A percentile compares a stretch with the other conserved stretches of the same genome.
These are phyloP conservation scores for Danio jaintianensis DNA, from an alignment of 2,797 vertebrate species.

Conservation along the genomic window DNA sequence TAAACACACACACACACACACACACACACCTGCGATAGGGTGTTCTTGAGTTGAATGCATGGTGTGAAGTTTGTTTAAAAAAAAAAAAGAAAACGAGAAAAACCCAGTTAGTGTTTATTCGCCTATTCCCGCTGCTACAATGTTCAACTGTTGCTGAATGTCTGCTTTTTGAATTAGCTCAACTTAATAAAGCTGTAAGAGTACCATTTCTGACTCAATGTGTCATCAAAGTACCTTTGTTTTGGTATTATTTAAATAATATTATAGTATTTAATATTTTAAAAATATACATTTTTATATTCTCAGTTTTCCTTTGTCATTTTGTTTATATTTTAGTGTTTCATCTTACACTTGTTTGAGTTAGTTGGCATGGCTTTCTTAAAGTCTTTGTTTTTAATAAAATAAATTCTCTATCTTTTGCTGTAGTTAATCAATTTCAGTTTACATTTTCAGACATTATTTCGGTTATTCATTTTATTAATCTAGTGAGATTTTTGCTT, in stretches of 20 bases:
- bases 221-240: conserved; percentile 59
- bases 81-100: conserved; percentile 42
- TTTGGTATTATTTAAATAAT: background rate
- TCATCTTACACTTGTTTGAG: background rate
- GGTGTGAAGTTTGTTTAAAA: conserved; percentile 72
- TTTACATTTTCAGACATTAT: no score
- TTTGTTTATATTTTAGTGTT: background rate
- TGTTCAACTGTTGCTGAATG: conserved; percentile 84
- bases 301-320: background rate
- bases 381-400: no score
- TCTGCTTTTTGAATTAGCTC: conserved; percentile 81
- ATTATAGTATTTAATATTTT: background rate
- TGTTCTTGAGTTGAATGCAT: conserved; percentile 75
- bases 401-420: no score
- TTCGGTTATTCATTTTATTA: no score
- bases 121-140: conserved; percentile 77
- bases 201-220: conserved; percentile 67
- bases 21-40: conserved; percentile 44
- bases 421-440: no score
- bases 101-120: conserved; percentile 74
- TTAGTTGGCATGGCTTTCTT: no score
- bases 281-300: background rate
- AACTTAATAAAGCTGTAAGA: conserved; percentile 82
- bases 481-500: no score
- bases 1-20: conserved; percentile 30